phyloP scores from a whole-genome alignment of 2,113 vertebrate genomes.

The Terrapene triunguis region DNA sequence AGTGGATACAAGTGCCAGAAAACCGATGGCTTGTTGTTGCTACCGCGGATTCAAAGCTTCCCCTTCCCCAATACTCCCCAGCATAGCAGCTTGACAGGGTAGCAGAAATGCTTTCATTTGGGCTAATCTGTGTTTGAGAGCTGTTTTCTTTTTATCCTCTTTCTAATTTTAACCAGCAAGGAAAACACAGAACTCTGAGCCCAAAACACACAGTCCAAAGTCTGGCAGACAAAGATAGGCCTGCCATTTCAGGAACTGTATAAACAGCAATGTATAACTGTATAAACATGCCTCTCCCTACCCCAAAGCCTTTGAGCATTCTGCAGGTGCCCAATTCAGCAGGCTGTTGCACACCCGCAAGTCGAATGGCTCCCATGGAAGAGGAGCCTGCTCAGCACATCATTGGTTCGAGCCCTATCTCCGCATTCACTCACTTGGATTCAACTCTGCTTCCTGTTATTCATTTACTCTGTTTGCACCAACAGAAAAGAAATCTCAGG shows the following conservation, averaged over 20 bases:
- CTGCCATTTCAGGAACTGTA: background rate
- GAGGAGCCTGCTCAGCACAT: background rate
- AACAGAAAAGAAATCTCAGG: background rate
- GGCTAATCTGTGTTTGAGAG: background rate
- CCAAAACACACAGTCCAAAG: slow-evolving; percentile 8
- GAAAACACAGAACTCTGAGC: background rate
- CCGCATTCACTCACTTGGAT: background rate
- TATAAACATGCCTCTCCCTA: background rate
- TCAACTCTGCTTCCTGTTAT: background rate
- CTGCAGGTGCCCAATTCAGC: background rate
- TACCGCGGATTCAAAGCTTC: background rate
- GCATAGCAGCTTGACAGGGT: background rate
- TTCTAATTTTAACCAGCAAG: slow-evolving; percentile 35
- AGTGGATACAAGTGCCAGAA: accelerated
- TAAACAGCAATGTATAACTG: slow-evolving; percentile 14
- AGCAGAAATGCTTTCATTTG: background rate
- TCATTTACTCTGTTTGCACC: background rate
- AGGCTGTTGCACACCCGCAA: background rate
- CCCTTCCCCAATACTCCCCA: too few species aligned
- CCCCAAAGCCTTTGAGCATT: background rate
- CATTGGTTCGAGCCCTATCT: background rate
- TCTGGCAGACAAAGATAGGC: background rate
- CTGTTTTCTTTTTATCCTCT: slow-evolving; percentile 30
- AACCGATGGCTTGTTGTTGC: background rate
- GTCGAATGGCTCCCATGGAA: background rate